A percentile compares a stretch with the other conserved stretches of the same genome.
Evolutionary conservation across 2,888 invertebrate species (phyloP).

Genomic region (Papilio demoleus): DNA sequence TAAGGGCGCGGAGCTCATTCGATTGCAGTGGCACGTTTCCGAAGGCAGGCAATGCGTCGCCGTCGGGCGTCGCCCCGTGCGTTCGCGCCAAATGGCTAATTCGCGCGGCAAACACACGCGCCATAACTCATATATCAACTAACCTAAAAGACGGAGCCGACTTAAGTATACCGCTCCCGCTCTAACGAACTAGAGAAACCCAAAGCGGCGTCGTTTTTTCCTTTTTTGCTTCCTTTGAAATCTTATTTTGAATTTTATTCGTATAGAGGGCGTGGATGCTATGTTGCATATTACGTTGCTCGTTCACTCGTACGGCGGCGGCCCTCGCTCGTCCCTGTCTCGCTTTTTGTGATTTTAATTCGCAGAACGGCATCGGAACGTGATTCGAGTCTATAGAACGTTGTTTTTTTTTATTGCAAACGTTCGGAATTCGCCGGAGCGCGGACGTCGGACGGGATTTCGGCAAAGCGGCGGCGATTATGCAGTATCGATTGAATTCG

Average conservation of each 20-base stretch:
- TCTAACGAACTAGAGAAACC: conserved; percentile 78
- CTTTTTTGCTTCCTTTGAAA: conserved; percentile 81
- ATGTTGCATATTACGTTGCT: conserved; percentile 84
- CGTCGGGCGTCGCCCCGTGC: conserved; percentile 70
- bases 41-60: conserved; percentile 50
- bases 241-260: conserved; percentile 83
- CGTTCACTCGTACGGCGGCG: conserved; percentile 66
- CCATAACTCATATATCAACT: conserved; percentile 81
- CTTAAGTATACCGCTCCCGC: conserved; percentile 65
- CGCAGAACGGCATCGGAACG: conserved; percentile 80
- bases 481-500: conserved; percentile 63
- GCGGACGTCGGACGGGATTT: conserved; percentile 68
- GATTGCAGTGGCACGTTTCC: conserved; percentile 53
- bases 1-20: conserved; percentile 50
- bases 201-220: conserved; percentile 76
- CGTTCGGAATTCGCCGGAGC: conserved; percentile 73
- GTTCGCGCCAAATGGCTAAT: conserved; percentile 80
- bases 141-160: conserved; percentile 66
- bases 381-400: conserved; percentile 77
- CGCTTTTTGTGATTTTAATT: conserved; percentile 83
- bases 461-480: conserved; percentile 58
- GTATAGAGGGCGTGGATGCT: conserved; percentile 82
- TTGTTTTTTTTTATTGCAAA: conserved; percentile 69
- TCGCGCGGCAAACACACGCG: conserved; percentile 79
- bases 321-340: conserved; percentile 72